Percentiles rank a stretch among this genome's conserved stretches.
These are phyloP conservation scores for Stigmatopora nigra DNA, from an alignment of 2,113 vertebrate genomes.

Conservation along the genomic window DNA sequence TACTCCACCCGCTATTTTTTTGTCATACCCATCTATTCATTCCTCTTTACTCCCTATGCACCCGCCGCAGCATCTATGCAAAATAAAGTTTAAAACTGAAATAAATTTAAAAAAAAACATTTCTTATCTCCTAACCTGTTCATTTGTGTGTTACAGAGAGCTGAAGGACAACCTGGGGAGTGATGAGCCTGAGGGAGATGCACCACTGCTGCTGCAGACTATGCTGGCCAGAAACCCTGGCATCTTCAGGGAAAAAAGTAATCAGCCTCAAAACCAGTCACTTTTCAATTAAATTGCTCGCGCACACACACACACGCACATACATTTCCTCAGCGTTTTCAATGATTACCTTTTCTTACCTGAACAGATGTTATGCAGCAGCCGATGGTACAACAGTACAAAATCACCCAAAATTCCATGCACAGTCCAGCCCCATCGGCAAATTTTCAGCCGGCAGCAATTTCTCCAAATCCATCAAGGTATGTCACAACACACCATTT, in stretches of 20 bases:
- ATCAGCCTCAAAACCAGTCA: slow-evolving; percentile 7
- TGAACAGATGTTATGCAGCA: slow-evolving; percentile 80
- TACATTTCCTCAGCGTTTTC: not conserved
- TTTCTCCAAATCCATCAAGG: slow-evolving; percentile 95
- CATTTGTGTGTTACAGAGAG: slow-evolving; percentile 71
- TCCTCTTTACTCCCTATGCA: too few species aligned
- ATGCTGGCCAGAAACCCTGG: slow-evolving; percentile 94
- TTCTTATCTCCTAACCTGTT: not conserved
- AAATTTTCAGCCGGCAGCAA: slow-evolving; percentile 91
- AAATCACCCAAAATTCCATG: slow-evolving; percentile 95
- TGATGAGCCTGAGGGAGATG: slow-evolving; percentile 96
- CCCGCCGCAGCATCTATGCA: too few species aligned
- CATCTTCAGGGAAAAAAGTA: slow-evolving; percentile 98
- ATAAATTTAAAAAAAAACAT: too few species aligned
- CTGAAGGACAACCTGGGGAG: slow-evolving; percentile 97
- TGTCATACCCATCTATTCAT: too few species aligned
- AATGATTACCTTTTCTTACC: not conserved
- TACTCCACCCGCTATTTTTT: too few species aligned
- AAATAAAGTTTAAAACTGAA: too few species aligned
- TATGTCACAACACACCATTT: slow-evolving; percentile 46
- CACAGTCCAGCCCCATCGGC: slow-evolving; percentile 88
- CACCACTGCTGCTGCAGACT: slow-evolving; percentile 91
- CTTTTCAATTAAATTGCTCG: not conserved
- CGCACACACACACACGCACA: not conserved
- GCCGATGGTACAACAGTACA: slow-evolving; percentile 87